Percentiles rank a stretch among this genome's conserved stretches.
Conservation (phyloP, 2,797 vertebrate genomes). For the Austrolebias charrua region DNA sequence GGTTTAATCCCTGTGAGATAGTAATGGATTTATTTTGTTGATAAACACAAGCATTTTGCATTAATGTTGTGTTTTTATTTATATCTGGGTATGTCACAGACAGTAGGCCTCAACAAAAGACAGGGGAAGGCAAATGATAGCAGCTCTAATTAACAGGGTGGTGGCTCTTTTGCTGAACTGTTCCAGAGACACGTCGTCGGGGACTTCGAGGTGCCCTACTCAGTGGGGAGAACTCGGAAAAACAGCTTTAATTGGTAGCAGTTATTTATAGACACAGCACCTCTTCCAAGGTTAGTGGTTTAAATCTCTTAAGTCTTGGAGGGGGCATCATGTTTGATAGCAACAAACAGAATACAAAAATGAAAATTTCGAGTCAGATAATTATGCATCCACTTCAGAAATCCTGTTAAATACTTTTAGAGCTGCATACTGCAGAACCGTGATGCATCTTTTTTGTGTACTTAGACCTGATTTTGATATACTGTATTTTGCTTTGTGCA, state of each 20-base stretch:
- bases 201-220: constrained; percentile 67
- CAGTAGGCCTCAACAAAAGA: constrained; percentile 50
- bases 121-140: constrained; percentile 72
- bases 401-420: constrained; percentile 17
- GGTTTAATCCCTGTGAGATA: constrained; percentile 32
- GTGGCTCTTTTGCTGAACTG: constrained; percentile 64
- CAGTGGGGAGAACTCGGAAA: constrained; percentile 76
- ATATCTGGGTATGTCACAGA: constrained; percentile 9
- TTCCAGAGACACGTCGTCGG: constrained; percentile 68
- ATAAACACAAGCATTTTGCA: constrained; percentile 19
- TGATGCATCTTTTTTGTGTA: constrained; percentile 35
- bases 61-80: constrained; percentile 19
- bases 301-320: constrained; percentile 70
- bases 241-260: constrained; percentile 81
- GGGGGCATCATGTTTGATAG: constrained; percentile 63
- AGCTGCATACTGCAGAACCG: constrained; percentile 18
- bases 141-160: constrained; percentile 76
- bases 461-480: constrained; percentile 55
- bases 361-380: constrained; percentile 29
- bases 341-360: constrained; percentile 56
- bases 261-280: constrained; percentile 78
- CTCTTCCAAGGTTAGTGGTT: constrained; percentile 78
- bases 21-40: neutral
- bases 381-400: constrained; percentile 18
- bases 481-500: constrained; percentile 37